Evolutionary conservation across 1,140 invertebrate species (phyloP).

Genomic region (Goniozus legneri): DNA sequence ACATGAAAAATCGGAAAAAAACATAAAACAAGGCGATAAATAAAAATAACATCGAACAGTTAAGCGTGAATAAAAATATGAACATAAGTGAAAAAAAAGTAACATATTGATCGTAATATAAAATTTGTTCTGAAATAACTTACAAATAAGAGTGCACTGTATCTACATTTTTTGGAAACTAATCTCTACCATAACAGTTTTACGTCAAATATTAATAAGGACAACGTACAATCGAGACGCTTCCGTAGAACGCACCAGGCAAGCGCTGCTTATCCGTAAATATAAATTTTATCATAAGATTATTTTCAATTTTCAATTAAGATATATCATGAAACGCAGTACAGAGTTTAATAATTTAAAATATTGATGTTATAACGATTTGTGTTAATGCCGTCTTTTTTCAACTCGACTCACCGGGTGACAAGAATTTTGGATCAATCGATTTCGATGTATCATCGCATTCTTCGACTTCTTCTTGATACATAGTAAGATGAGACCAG

Average conservation of each 20-base stretch:
- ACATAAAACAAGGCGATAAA: conserved; percentile 12
- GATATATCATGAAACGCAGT: background rate
- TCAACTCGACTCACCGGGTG: conserved; percentile 75
- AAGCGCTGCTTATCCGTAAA: conserved; percentile 65
- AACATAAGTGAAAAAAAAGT: background rate
- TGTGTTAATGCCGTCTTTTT: no score
- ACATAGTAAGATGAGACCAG: conserved; percentile 90
- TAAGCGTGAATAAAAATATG: conserved; percentile 8
- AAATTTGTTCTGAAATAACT: conserved; percentile 15
- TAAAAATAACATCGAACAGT: background rate
- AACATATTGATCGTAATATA: background rate
- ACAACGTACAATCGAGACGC: conserved; percentile 82
- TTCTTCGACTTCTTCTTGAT: conserved; percentile 84
- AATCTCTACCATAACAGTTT: conserved; percentile 31
- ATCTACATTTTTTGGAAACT: conserved; percentile 26
- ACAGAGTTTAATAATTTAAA: background rate
- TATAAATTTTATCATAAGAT: no score
- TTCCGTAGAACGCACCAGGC: conserved; percentile 88
- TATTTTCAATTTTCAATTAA: no score
- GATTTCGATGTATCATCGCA: conserved; percentile 69
- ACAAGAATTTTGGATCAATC: conserved; percentile 77
- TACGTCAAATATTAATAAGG: conserved; percentile 23
- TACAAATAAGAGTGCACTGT: conserved; percentile 28
- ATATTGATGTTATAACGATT: background rate
- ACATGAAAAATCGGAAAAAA: conserved; percentile 33